Evolutionary conservation across 2,888 invertebrate species (phyloP).

Genomic region (Eristalis pertinax): DNA sequence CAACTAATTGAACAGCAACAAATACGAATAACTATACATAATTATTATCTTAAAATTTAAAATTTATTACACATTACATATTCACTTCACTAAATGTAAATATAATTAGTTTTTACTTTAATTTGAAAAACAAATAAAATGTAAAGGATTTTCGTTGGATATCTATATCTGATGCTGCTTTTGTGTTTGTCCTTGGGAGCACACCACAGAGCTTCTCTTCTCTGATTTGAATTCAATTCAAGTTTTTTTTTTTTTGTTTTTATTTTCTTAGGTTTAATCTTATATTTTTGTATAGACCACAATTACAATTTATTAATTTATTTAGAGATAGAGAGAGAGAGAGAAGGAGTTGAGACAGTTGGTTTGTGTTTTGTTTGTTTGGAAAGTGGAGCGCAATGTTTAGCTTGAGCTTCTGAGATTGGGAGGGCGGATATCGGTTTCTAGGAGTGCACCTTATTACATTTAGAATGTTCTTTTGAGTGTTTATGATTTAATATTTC

Average conservation of each 20-base stretch:
- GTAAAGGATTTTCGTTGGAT: slow-evolving; percentile 65
- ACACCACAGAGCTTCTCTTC: slow-evolving; percentile 21
- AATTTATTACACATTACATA: not conserved
- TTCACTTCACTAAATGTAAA: not conserved
- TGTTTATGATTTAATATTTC: not conserved
- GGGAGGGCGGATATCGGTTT: not conserved
- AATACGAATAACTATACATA: slow-evolving; percentile 7
- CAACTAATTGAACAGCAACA: slow-evolving; percentile 26
- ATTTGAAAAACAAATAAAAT: not conserved
- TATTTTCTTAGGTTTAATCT: slow-evolving; percentile 24
- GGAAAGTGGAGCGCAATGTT: not conserved
- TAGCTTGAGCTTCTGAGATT: not conserved
- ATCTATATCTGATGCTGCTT: slow-evolving; percentile 38
- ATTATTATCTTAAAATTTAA: slow-evolving; percentile 3
- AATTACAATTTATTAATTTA: slow-evolving; percentile 20
- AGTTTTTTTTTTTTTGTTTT: not conserved
- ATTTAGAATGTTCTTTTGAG: not conserved
- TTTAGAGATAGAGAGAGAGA: slow-evolving; percentile 28
- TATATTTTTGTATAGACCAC: slow-evolving; percentile 19
- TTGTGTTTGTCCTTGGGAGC: slow-evolving; percentile 16
- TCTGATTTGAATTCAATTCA: too few species aligned
- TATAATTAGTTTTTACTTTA: not conserved
- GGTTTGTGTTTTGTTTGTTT: not conserved
- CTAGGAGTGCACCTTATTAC: slow-evolving; percentile 31
- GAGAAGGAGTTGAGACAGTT: slow-evolving; percentile 8